A percentile compares a stretch with the other conserved stretches of the same genome.
phyloP scores from a whole-genome alignment of 64 coral and sea anemone species.

The Montipora foliosa region DNA sequence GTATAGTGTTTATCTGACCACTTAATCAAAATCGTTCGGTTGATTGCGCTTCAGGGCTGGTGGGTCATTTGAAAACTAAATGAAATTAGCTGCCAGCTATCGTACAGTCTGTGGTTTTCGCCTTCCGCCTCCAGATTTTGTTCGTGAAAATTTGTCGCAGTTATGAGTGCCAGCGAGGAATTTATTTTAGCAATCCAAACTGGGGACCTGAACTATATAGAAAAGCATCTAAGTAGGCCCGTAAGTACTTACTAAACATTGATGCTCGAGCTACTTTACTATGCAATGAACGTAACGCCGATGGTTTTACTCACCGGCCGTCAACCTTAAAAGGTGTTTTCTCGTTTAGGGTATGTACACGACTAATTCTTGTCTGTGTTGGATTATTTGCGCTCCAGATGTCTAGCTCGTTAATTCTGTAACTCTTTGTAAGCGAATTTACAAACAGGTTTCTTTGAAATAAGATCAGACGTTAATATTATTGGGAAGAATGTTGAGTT shows the following conservation, averaged over 20 bases:
- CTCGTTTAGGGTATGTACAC: neutral
- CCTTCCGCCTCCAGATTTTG: neutral
- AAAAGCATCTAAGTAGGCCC: conserved; percentile 35
- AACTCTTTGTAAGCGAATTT: neutral
- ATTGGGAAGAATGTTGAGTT: neutral
- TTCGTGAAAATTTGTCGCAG: neutral
- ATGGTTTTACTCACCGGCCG: neutral
- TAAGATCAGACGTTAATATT: neutral
- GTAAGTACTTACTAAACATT: neutral
- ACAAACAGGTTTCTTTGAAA: neutral
- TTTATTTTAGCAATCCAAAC: conserved; percentile 30
- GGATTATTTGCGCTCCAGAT: neutral
- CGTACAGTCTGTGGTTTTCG: neutral
- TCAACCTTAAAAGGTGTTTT: neutral
- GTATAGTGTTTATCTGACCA: neutral
- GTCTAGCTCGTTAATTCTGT: neutral
- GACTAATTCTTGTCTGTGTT: neutral
- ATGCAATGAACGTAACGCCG: neutral
- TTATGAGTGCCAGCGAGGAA: conserved; percentile 31
- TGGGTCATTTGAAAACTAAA: neutral
- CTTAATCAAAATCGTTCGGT: conserved; percentile 26
- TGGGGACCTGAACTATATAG: conserved; percentile 21
- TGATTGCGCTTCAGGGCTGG: neutral
- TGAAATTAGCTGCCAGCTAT: neutral
- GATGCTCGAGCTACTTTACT: neutral